Conservation (phyloP, 2,888 invertebrate genomes). For the Melinaea marsaeus region DNA sequence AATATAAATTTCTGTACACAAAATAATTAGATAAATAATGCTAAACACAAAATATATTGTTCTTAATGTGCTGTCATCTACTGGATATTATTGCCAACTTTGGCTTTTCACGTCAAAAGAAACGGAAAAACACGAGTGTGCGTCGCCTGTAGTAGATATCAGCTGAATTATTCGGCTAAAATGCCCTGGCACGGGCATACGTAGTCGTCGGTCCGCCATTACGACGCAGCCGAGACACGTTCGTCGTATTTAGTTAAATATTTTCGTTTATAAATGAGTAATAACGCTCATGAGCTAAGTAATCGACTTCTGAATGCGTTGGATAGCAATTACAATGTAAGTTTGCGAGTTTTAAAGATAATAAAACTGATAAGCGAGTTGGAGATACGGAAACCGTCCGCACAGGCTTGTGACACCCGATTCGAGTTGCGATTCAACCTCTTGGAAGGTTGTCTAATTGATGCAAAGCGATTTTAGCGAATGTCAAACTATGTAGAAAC, state of each 20-base stretch:
- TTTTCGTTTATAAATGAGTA: slow-evolving; percentile 86
- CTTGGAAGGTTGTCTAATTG: slow-evolving; percentile 60
- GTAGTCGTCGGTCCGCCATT: slow-evolving; percentile 80
- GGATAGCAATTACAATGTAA: slow-evolving; percentile 99
- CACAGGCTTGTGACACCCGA: slow-evolving; percentile 76
- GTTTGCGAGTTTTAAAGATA: slow-evolving; percentile 77
- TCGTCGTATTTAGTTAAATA: slow-evolving; percentile 79
- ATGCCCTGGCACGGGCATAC: slow-evolving; percentile 80
- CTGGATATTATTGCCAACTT: slow-evolving; percentile 39
- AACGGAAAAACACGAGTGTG: slow-evolving; percentile 78
- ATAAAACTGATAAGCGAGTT: slow-evolving; percentile 60
- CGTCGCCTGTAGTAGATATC: slow-evolving; percentile 77
- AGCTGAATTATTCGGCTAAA: slow-evolving; percentile 80
- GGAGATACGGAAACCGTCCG: slow-evolving; percentile 71
- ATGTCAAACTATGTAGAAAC: slow-evolving; percentile 45
- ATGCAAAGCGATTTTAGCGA: slow-evolving; percentile 44
- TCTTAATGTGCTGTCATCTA: slow-evolving; percentile 49
- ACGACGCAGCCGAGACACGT: slow-evolving; percentile 79
- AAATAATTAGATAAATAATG: no score
- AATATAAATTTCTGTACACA: no score
- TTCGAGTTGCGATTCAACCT: slow-evolving; percentile 66
- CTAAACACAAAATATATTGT: neutral
- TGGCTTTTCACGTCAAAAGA: slow-evolving; percentile 69
- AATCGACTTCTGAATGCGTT: slow-evolving; percentile 97
- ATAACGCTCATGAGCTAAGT: slow-evolving; percentile 93